These are phyloP conservation scores for Oryzias melastigma DNA, from an alignment of 2,113 vertebrate genomes.

Conservation along the genomic window DNA sequence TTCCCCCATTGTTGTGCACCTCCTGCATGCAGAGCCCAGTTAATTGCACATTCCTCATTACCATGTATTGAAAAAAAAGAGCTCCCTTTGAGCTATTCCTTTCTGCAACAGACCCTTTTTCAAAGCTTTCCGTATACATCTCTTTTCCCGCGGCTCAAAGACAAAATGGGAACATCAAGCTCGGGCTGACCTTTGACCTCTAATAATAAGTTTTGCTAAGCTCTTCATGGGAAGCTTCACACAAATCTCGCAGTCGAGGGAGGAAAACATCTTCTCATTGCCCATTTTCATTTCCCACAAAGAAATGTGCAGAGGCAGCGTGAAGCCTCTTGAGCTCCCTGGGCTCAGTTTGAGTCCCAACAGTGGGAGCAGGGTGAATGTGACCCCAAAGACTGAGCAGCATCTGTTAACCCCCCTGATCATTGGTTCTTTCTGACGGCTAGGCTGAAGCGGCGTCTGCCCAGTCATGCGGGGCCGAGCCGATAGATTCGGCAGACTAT, in stretches of 20 bases:
- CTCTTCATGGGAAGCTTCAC: slow-evolving; percentile 1
- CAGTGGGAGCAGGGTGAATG: slow-evolving; percentile 54
- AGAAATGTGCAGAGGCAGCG: slow-evolving; percentile 9
- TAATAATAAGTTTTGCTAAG: slow-evolving; percentile 46
- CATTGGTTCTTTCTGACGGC: slow-evolving; percentile 61
- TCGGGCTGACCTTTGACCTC: slow-evolving; percentile 40
- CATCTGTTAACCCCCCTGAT: slow-evolving; percentile 69
- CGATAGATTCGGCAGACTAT: slow-evolving; percentile 68
- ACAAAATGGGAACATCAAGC: slow-evolving; percentile 1
- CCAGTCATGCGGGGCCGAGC: slow-evolving; percentile 58
- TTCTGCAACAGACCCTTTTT: slow-evolving; percentile 34
- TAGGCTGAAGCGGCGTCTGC: slow-evolving; percentile 44
- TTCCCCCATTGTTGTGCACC: slow-evolving; percentile 36
- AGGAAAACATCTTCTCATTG: slow-evolving; percentile 5
- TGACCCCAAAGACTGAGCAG: slow-evolving; percentile 59
- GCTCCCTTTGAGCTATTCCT: slow-evolving; percentile 46
- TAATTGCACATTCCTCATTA: slow-evolving; percentile 67
- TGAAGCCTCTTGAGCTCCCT: slow-evolving; percentile 15
- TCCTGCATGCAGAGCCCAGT: slow-evolving; percentile 41
- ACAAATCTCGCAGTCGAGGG: slow-evolving; percentile 9
- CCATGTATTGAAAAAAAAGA: slow-evolving; percentile 42
- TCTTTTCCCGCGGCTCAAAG: slow-evolving; percentile 25
- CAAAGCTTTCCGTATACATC: slow-evolving; percentile 27
- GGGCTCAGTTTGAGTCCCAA: slow-evolving; percentile 24
- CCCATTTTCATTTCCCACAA: slow-evolving; percentile 13